phyloP scores from a whole-genome alignment of 2,113 vertebrate genomes.

The Mesocricetus auratus region DNA sequence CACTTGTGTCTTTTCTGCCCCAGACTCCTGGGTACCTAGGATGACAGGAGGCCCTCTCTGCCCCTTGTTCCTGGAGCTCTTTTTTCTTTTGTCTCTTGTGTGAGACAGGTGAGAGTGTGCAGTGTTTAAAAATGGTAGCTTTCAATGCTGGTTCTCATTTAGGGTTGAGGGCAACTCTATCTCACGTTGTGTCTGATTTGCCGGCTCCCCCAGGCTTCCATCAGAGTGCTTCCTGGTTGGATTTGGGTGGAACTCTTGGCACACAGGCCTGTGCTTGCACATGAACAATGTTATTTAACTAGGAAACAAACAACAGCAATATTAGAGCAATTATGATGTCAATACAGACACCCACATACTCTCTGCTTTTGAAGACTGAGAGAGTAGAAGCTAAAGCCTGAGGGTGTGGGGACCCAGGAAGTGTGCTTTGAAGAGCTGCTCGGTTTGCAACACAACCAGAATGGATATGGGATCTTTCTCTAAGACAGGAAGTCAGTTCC shows the following conservation, averaged over 20 bases:
- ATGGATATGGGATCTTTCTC: neutral
- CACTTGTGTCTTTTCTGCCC: neutral
- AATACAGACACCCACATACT: neutral
- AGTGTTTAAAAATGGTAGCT: neutral
- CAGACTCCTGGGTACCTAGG: neutral
- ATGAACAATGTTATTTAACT: neutral
- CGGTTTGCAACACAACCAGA: neutral
- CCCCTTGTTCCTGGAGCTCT: neutral
- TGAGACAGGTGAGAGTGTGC: neutral
- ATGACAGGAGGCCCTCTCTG: neutral
- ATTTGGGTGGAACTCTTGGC: neutral
- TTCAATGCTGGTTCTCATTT: neutral
- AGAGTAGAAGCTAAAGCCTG: rapidly evolving
- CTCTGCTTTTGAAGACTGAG: neutral
- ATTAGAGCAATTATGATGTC: neutral
- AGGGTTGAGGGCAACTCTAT: neutral
- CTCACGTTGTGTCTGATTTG: neutral
- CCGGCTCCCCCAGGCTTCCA: neutral
- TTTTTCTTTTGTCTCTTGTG: conserved; percentile 14
- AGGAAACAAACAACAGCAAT: neutral
- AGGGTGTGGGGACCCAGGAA: neutral
- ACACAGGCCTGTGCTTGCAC: rapidly evolving
- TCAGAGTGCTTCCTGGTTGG: neutral
- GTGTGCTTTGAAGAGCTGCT: neutral
- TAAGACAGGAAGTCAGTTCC: neutral